A percentile compares a stretch with the other conserved stretches of the same genome.
phyloP scores from a whole-genome alignment of 37 sponge, comb jelly and placozoan species.

The Spongilla lacustris region DNA sequence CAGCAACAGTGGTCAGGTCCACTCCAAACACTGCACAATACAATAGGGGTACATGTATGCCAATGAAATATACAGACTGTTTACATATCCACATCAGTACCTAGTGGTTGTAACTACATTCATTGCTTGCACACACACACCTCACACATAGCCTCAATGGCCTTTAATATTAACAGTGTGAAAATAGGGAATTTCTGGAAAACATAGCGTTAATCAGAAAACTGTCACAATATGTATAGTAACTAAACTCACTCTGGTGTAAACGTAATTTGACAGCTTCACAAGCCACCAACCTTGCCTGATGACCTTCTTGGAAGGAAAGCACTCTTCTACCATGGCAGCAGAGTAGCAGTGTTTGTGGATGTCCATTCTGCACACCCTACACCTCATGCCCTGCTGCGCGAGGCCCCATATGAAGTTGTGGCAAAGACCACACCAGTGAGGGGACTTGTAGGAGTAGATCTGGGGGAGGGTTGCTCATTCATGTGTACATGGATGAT shows the following conservation, averaged over 20 bases:
- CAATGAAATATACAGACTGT: too few species aligned
- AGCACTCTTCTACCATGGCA: constrained; percentile 55
- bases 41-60: too few species aligned
- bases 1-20: constrained; percentile 60
- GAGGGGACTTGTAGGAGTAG: constrained; percentile 41
- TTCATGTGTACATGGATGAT: too few species aligned
- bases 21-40: constrained; percentile 77
- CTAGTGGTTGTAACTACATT: too few species aligned
- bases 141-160: too few species aligned
- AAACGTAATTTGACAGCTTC: too few species aligned
- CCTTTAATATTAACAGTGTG: too few species aligned
- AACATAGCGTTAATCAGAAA: too few species aligned
- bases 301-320: constrained; percentile 54
- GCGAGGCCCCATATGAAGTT: constrained; percentile 82
- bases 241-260: too few species aligned
- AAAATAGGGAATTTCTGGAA: too few species aligned
- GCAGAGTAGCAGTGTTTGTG: constrained; percentile 67
- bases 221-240: not conserved
- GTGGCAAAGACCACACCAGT: constrained; percentile 84
- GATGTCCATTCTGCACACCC: constrained; percentile 71
- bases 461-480: not conserved
- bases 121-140: too few species aligned
- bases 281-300: constrained; percentile 41
- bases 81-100: too few species aligned
- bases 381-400: constrained; percentile 61